phyloP scores from a whole-genome alignment of 2,797 vertebrate genomes.

The Mormyrus hasselquistii region DNA sequence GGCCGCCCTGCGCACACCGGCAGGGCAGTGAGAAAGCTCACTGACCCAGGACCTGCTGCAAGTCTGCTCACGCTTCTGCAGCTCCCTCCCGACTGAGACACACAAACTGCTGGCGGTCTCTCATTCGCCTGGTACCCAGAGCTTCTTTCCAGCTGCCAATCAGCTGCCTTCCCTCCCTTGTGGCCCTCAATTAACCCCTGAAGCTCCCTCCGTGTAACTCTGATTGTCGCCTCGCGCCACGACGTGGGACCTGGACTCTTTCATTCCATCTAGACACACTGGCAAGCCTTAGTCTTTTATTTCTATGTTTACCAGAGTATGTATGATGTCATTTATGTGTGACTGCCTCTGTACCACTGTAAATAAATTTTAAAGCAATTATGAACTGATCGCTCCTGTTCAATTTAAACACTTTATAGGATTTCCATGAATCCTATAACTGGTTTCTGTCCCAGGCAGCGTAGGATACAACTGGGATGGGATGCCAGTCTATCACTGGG shows the following conservation, averaged over 20 bases:
- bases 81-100: constrained; percentile 53
- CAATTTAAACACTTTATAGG: not conserved
- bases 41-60: constrained; percentile 43
- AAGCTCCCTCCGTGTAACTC: not conserved
- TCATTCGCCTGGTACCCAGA: constrained; percentile 56
- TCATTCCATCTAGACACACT: not conserved
- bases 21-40: constrained; percentile 46
- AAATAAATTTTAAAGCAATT: not conserved
- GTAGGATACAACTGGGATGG: not conserved
- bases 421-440: not conserved
- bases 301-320: not conserved
- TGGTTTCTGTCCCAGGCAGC: not conserved
- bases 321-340: not conserved
- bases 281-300: not conserved
- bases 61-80: constrained; percentile 47
- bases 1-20: constrained; percentile 47
- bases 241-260: not conserved
- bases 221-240: not conserved
- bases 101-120: constrained; percentile 56
- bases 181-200: constrained; percentile 7
- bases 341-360: not conserved
- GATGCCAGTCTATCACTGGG: not conserved
- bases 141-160: constrained; percentile 49
- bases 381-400: not conserved
- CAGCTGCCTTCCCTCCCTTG: not conserved